Conservation (phyloP, 2,797 vertebrate species). For the Percopsis omiscomaycus region DNA sequence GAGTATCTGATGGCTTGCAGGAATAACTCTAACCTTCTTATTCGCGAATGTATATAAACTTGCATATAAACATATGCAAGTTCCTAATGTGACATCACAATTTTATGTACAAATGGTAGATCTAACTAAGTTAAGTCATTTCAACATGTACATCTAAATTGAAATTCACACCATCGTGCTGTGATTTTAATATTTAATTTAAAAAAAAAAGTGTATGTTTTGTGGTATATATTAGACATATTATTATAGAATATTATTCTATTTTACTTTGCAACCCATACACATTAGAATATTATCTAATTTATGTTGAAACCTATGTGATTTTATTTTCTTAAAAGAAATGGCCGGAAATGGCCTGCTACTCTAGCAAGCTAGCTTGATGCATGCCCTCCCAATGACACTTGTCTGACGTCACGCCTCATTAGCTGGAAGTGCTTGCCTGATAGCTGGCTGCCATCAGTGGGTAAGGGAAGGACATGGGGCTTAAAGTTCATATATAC, state of each 20-base stretch:
- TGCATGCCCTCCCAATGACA: neutral
- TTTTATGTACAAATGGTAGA: too few relatives aligned
- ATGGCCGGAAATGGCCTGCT: conserved; percentile 21
- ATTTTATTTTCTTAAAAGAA: conserved; percentile 33
- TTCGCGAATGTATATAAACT: too few relatives aligned
- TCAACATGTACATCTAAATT: neutral
- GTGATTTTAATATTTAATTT: too few relatives aligned
- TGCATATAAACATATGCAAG: too few relatives aligned
- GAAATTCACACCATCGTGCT: neutral
- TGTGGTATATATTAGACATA: too few relatives aligned
- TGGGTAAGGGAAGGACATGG: conserved; percentile 66
- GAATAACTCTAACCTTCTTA: too few relatives aligned
- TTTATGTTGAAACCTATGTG: neutral
- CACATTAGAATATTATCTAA: too few relatives aligned
- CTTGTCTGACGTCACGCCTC: conserved; percentile 51
- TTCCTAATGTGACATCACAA: too few relatives aligned
- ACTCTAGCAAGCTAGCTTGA: accelerated
- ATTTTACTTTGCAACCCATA: too few relatives aligned
- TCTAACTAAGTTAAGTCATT: neutral
- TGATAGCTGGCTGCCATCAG: conserved; percentile 47
- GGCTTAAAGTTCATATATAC: conserved; percentile 23
- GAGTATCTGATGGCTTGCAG: too few relatives aligned
- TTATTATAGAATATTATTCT: too few relatives aligned
- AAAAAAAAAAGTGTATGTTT: too few relatives aligned
- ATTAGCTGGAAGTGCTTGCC: neutral